Base-by-base conservation (phyloP, 1,140 invertebrate species). In the Polyergus mexicanus region DNA sequence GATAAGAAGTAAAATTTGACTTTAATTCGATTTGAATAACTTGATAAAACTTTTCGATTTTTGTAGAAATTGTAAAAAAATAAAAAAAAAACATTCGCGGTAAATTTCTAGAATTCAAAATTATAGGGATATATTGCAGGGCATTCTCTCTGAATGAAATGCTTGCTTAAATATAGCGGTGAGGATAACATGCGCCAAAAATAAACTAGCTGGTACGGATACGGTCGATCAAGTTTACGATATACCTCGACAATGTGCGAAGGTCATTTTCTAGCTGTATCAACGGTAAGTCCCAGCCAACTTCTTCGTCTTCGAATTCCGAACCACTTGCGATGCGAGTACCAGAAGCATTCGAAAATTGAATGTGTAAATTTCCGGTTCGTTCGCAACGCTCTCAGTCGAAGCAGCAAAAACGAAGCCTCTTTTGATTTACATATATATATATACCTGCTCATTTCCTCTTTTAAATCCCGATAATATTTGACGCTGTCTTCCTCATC, bases 371-470 rank as follows among this genome's bases (percentile, higher is more conserved):
- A 92, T 92, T 88, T 92, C 58, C 69, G 44, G 72, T 89, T 89
- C 76, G 28, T n/a, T 56, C 22, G 74, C 11, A n/a, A 35, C 38
- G 19, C 8, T 41, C 8, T 41, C 44, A 54, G 8, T 41, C 44
- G 47, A 58, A 35, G 47, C 35, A 16, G 5, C 5, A 13, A 16
- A 63, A 32, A 32, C 60, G 28, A 32, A 5, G 28, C 6, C 6
- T 8, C 16, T 63, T 63, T 63, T 16, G 13, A 51, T 51, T 51
- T 51, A 19, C 58, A 32, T 41, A 41, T 89, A 16, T 88, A 90
- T 89, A 94, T 90, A 92, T 94, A 96, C 95, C 95, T 95, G 93
- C 94, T 95, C 94, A 96, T 95, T 91, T 96, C 95, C 71, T 95
- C 94, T 88, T 96, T 95, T 38, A 96, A 84, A 66, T 95, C 93